phyloP scores from a whole-genome alignment of 2,888 invertebrate genomes.

The Kryphioiulus occultus region DNA sequence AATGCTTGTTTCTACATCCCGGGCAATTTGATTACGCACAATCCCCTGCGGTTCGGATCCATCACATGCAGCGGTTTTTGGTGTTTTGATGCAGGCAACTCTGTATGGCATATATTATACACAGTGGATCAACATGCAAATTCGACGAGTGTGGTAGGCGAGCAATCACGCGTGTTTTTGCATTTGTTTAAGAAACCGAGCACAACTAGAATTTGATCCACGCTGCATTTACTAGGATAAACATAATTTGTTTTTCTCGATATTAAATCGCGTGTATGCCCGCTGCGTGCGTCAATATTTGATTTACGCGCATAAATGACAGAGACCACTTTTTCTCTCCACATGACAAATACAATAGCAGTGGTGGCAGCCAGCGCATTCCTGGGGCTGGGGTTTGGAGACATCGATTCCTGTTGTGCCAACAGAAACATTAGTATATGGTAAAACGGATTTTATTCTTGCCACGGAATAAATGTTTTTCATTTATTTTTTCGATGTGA shows the following conservation, averaged over 20 bases:
- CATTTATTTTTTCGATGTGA: background rate
- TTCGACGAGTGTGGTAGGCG: background rate
- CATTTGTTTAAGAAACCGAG: conserved; percentile 40
- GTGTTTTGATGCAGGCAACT: background rate
- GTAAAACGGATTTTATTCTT: background rate
- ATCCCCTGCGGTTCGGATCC: conserved; percentile 37
- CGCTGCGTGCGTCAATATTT: conserved; percentile 28
- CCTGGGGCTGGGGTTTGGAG: background rate
- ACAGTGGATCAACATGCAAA: background rate
- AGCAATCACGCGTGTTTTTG: conserved; percentile 16
- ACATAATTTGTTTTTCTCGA: conserved; percentile 21
- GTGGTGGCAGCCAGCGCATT: background rate
- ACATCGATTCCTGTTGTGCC: conserved; percentile 4
- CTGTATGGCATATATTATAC: background rate
- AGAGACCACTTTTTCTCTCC: background rate
- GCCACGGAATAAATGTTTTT: conserved; percentile 14
- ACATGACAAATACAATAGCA: background rate
- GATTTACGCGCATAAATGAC: conserved; percentile 27
- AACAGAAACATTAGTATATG: conserved; percentile 20
- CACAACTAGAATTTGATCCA: conserved; percentile 1
- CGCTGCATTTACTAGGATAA: conserved; percentile 27
- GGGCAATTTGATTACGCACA: background rate
- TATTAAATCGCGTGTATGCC: conserved; percentile 27
- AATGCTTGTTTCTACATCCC: background rate
- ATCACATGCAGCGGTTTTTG: background rate